Evolutionary conservation across 2,888 invertebrate species (phyloP).

Genomic region (Agonopterix alstromeriana): DNA sequence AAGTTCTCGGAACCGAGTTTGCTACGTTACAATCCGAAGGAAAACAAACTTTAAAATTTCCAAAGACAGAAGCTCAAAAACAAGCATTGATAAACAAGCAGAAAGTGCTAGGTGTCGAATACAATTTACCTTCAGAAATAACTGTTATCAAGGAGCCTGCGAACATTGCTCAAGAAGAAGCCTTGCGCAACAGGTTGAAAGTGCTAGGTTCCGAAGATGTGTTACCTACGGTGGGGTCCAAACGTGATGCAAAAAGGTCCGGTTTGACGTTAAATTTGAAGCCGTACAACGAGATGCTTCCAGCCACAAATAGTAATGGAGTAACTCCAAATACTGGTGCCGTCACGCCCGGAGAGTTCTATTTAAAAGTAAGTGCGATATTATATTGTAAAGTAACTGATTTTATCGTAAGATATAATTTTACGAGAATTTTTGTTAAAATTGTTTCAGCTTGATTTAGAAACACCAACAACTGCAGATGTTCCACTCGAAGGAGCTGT

Average conservation of each 20-base stretch:
- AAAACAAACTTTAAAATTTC: constrained; percentile 16
- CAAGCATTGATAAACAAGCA: constrained; percentile 79
- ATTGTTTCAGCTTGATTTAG: constrained; percentile 60
- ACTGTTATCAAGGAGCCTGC: constrained; percentile 33
- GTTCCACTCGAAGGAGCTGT: constrained; percentile 51
- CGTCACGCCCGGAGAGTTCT: constrained; percentile 59
- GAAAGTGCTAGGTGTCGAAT: constrained; percentile 79
- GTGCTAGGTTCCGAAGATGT: constrained; percentile 29
- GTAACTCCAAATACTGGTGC: constrained; percentile 41
- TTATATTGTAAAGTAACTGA: not conserved
- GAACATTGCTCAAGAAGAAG: constrained; percentile 58
- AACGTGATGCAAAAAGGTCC: constrained; percentile 37
- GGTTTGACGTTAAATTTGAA: constrained; percentile 60
- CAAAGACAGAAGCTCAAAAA: constrained; percentile 67
- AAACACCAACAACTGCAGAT: constrained; percentile 70
- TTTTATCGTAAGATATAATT: not conserved
- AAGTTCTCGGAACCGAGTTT: constrained; percentile 49
- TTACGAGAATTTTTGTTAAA: not conserved
- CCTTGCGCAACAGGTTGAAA: constrained; percentile 46
- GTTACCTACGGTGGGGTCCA: constrained; percentile 16
- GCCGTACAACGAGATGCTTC: constrained; percentile 37
- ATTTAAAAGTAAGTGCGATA: constrained; percentile 44
- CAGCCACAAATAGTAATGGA: constrained; percentile 16
- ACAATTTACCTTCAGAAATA: constrained; percentile 52
- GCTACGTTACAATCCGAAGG: constrained; percentile 10